Base-by-base conservation (phyloP, 2,797 vertebrate genomes). In the Anguilla marmorata region DNA sequence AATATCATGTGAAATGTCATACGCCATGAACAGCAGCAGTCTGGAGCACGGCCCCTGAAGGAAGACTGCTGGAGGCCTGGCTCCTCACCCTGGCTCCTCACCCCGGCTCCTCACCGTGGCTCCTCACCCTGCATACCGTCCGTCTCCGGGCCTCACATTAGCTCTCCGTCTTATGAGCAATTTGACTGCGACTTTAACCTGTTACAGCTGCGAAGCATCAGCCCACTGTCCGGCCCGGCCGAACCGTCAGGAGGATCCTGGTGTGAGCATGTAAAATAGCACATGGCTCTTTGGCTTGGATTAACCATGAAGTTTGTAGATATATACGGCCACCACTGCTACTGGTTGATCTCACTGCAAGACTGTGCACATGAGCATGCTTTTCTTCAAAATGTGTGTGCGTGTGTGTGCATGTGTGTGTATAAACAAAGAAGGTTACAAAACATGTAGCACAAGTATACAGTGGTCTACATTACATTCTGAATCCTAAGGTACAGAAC, bases 1-100 rank as follows among this genome's bases (percentile, higher is more conserved):
- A 21, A 52, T 84, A 52, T 84, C 52, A 84, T 84, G 83, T 52
- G 83, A 52, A 84, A 52, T 27, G 45, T 21, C 48, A 84, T 84
- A 24, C 27, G 12, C 12, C 41, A 58, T n/a, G 50, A 54, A 84
- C 2, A 56, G 11, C n/a, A 52, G 50, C n/a, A 14, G n/a, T 30
- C 82, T 48, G n/a, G 24, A 84, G 27, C 48, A 48, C 24, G 5
- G 16, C 54, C 24, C 33, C 21, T 84, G 27, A 56, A 16, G 21
- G 27, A 19, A 58, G 52, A 33, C 69, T 74, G 84, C 52, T 58
- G 50, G 14, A 16, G 50, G 54, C 8, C 83, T 27, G 56, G 30
- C 37, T 37, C 37, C 37, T 37, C 37, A 37, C 37, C 37, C 37
- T 37, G 37, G 37, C 37, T 37, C 37, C 37, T 37, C 37, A 37